Conservation (phyloP, 2,113 vertebrate genomes). For the Archilochus colubris region DNA sequence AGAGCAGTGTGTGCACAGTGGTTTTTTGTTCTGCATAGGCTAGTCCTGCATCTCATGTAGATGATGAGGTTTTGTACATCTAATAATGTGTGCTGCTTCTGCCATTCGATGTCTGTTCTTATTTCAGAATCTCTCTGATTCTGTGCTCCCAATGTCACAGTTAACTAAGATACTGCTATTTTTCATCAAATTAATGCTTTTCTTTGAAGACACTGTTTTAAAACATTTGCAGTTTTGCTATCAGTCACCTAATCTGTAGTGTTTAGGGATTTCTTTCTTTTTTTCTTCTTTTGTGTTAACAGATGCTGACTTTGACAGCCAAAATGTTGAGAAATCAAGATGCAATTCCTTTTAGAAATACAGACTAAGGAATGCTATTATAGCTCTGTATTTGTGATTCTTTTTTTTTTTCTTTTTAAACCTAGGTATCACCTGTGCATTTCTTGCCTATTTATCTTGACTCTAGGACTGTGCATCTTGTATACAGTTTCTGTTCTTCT, state of each 20-base stretch:
- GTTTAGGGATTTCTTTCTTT: neutral
- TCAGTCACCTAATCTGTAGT: neutral
- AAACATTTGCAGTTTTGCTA: neutral
- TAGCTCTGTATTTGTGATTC: neutral
- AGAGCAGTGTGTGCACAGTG: neutral
- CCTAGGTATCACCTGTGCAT: neutral
- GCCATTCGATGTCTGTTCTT: conserved; percentile 6
- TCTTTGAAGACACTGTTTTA: conserved; percentile 15
- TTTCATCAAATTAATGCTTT: conserved; percentile 11
- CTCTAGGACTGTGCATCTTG: neutral
- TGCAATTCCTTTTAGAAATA: neutral
- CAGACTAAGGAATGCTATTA: neutral
- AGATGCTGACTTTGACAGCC: neutral
- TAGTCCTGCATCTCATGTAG: neutral
- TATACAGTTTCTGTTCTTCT: neutral
- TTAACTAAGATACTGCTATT: conserved; percentile 17
- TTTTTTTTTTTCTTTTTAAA: neutral
- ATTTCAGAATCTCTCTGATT: conserved; percentile 14
- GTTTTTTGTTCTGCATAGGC: neutral
- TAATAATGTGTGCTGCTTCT: neutral
- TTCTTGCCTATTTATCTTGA: neutral
- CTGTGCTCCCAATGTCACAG: neutral
- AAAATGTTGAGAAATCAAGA: neutral
- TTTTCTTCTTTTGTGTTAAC: neutral
- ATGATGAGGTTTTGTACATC: neutral